phyloP scores from a whole-genome alignment of 2,888 invertebrate genomes.

The Sinodicranocentrus sp. region DNA sequence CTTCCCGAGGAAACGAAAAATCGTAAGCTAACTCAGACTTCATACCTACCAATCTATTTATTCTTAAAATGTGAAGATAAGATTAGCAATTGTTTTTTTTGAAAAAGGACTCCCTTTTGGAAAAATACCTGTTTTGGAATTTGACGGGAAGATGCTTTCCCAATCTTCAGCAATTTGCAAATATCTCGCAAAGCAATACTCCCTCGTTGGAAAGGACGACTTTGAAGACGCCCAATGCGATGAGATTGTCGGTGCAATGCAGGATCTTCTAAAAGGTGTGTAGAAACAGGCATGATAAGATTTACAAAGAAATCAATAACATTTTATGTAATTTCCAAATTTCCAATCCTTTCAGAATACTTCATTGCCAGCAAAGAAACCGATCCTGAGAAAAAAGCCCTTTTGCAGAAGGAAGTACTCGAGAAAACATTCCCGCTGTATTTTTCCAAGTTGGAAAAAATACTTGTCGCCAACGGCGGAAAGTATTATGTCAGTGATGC shows the following conservation, averaged over 20 bases:
- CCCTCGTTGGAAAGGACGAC: conserved; percentile 63
- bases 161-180: conserved; percentile 75
- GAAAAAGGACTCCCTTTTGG: not conserved
- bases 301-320: not conserved
- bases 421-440: not conserved
- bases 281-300: not conserved
- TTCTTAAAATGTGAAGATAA: not conserved
- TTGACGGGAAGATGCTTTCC: conserved; percentile 57
- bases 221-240: conserved; percentile 60
- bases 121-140: conserved; percentile 6
- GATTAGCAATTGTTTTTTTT: not conserved
- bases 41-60: too few species aligned
- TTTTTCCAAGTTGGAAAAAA: conserved; percentile 21
- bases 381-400: conserved; percentile 6
- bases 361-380: not conserved
- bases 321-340: not conserved
- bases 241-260: conserved; percentile 55
- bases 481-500: conserved; percentile 35
- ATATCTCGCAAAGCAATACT: conserved; percentile 73
- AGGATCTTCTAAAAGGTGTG: conserved; percentile 65
- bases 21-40: not conserved
- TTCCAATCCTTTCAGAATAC: not conserved
- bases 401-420: conserved; percentile 11
- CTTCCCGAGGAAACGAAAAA: not conserved
- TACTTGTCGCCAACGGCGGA: conserved; percentile 9